Conservation (phyloP, 2,113 vertebrate species). For the Parus major region DNA sequence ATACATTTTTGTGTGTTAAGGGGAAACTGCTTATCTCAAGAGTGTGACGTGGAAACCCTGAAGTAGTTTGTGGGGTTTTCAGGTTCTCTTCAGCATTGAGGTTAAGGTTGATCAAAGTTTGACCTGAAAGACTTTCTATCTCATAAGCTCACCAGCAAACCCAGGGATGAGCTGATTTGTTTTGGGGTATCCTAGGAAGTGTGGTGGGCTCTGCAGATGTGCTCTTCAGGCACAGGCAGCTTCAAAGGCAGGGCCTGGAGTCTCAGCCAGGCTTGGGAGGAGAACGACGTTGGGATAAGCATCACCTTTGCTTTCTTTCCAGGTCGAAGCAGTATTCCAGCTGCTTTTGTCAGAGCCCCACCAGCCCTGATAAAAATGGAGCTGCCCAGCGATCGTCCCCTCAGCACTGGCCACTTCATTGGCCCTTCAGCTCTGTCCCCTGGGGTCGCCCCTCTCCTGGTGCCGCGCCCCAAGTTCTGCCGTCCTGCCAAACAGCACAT, state of each 20-base stretch:
- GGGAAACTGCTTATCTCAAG: neutral
- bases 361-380: slow-evolving; percentile 89
- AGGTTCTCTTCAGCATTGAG: neutral
- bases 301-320: neutral
- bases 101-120: neutral
- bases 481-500: slow-evolving; percentile 90
- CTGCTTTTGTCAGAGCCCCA: slow-evolving; percentile 82
- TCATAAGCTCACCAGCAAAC: neutral
- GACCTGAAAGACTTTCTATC: neutral
- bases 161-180: neutral
- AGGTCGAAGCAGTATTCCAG: slow-evolving; percentile 80
- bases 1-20: neutral
- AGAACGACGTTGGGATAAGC: neutral
- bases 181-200: neutral
- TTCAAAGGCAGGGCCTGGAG: neutral
- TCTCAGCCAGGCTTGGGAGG: neutral
- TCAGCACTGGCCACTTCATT: slow-evolving; percentile 78
- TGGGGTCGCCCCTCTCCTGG: slow-evolving; percentile 75
- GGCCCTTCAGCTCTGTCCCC: slow-evolving; percentile 82
- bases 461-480: slow-evolving; percentile 76
- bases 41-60: neutral
- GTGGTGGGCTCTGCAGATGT: neutral
- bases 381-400: slow-evolving; percentile 83
- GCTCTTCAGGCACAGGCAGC: accelerated
- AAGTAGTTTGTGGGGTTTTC: neutral